Base-by-base conservation (phyloP, 2,797 vertebrate genomes). In the Hoplostethus atlanticus region DNA sequence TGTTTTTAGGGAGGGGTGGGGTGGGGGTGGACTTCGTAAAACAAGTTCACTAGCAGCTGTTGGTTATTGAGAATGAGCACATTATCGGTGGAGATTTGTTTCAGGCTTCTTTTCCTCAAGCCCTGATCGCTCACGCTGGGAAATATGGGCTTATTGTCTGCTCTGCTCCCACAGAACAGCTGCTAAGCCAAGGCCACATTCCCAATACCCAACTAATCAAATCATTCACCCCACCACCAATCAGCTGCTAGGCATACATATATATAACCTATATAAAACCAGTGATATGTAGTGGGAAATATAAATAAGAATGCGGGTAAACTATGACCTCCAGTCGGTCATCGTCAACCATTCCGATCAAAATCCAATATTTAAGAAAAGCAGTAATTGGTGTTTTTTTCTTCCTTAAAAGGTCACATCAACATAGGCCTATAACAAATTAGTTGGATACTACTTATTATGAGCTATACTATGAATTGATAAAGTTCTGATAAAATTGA, bases 151-250 rank as follows among this genome's bases (percentile, higher is more conserved):
- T 93, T 87, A 71, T 93, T 95, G 96, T 95, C 95, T 95, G 94
- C 93, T 94, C 84, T 60, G 81, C 66, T 93, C 92, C 91, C 84
- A 86, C 70, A 66, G 90, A 96, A 94, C 95, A 96, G 96, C 96
- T 97, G 95, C 94, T 79, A 89, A 89, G 84, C 94, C 88, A 82
- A 85, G 86, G 78, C 65, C 80, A 83, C 90, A 88, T 91, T 93
- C 92, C 84, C 85, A 90, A 76, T 71, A 65, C 88, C 93, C 92
- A 91, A 71, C 76, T 86, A 92, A 89, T 89, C 91, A 85, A 83
- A 83, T 83, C 87, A 88, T 89, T 87, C 87, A 89, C 73, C 68
- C 86, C 86, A 72, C 78, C 89, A 85, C 88, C 91, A 84, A 87
- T 92, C 89, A 90, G 89, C 87, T 91, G 91, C 90, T 91, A 84